Base-by-base conservation (phyloP, 64 coral and sea anemone genomes). In the Stichodactyla mertensii region DNA sequence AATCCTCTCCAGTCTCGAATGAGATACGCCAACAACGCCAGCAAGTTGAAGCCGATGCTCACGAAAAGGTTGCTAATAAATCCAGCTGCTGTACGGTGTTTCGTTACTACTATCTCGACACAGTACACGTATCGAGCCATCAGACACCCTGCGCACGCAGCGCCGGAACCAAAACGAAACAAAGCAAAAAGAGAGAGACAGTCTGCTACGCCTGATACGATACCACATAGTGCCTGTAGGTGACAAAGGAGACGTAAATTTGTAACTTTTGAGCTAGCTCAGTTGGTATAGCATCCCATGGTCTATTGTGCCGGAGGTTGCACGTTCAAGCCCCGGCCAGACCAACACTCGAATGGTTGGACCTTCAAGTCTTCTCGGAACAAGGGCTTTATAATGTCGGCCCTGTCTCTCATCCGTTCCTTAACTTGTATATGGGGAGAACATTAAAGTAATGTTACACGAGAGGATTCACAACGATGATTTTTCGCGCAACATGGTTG, bases 1-100 rank as follows among this genome's bases (percentile, higher is more conserved):
- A 92, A 80, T 55, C 92, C 74, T 20, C 91, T 89, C 94, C 94
- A 96, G 14, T 96, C 94, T 84, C 91, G 91, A 22, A 92, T 96
- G 2, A 96, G 60, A 82, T 96, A 96, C n/a, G 80, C 94, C 7
- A 96, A 52, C 13, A 92, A 66, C 19, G 91, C 74, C 22, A 96
- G n/a, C 12, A 77, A 22, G 5, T 70, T 14, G 87, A 92, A 92
- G 7, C 94, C 94, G 86, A 85, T 8, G 8, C 78, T 84, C 12
- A 96, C 88, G 51, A 90, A 92, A 16, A 96, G 90, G 71, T 96
- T 96, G 83, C 86, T 92, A 3, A 96, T 28, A 0, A 96, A 87
- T 2, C 94, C 94, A 55, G 91, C 94, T 14, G 88, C 91, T 2
- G 94, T 96, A 0, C 94, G 90, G 55, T 90, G 52, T 22, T 81